Percentiles rank a stretch among this genome's conserved stretches.
phyloP scores from a whole-genome alignment of 2,113 vertebrate genomes.

The Zootoca vivipara region DNA sequence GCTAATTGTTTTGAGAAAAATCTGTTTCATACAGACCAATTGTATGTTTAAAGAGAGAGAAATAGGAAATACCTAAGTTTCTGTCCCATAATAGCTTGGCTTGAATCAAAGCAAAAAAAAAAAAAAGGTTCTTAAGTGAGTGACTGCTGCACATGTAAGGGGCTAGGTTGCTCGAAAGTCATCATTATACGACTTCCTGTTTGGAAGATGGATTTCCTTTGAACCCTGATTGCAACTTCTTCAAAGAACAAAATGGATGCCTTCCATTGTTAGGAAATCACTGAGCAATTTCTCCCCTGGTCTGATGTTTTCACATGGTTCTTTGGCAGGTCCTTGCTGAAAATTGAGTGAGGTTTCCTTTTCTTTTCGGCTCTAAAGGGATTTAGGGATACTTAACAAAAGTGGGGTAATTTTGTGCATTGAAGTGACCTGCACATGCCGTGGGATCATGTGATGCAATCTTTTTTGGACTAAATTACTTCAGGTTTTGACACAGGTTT shows the following conservation, averaged over 20 bases:
- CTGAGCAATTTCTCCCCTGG: slow-evolving; percentile 2
- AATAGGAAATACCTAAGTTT: slow-evolving; percentile 56
- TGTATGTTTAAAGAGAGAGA: slow-evolving; percentile 34
- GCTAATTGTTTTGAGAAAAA: slow-evolving; percentile 30
- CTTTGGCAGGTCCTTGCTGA: slow-evolving; percentile 36
- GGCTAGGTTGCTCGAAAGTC: slow-evolving; percentile 57
- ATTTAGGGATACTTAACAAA: background rate
- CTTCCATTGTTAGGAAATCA: slow-evolving; percentile 46
- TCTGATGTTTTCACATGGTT: slow-evolving; percentile 4
- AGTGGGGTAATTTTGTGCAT: slow-evolving; percentile 4
- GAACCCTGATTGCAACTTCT: slow-evolving; percentile 40
- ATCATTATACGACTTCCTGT: slow-evolving; percentile 66
- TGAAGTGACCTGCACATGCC: background rate
- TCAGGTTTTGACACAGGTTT: background rate
- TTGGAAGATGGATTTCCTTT: slow-evolving; percentile 63
- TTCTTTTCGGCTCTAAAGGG: slow-evolving; percentile 35
- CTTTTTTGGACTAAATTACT: background rate
- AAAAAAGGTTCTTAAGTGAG: slow-evolving; percentile 12
- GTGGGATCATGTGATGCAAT: background rate
- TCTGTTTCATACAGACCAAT: background rate
- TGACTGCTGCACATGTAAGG: slow-evolving; percentile 52
- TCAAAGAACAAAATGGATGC: slow-evolving; percentile 57
- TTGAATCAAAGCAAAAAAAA: slow-evolving; percentile 52
- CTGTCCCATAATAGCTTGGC: background rate
- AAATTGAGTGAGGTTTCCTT: slow-evolving; percentile 46